Evolutionary conservation across 2,888 invertebrate species (phyloP), one percentile per base, ranked within the genome.

Genomic region (Eulithis prunata): DNA sequence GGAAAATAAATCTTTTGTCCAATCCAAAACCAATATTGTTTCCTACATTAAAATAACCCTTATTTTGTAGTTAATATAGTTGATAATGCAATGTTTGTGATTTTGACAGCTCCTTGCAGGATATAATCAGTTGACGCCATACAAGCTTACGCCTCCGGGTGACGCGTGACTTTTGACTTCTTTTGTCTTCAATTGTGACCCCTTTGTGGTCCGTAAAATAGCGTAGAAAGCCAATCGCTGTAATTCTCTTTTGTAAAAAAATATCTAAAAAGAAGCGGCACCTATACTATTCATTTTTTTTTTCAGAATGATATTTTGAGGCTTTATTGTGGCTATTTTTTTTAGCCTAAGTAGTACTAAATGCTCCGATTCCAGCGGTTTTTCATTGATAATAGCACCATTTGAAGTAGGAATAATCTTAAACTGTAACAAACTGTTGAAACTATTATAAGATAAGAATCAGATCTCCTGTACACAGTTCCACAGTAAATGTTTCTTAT

Each of bases 121-220:
- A 74, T 78, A 76, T 79, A 79, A 81, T 80, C 73, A 73, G 70
- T 67, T 71, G 71, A 75, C 70, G 75, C 76, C 72, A 66, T 69
- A 70, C 75, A 72, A 72, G 77, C 72, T 73, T 43, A 58, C 74
- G 87, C 88, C 88, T 81, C 75, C 78, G 84, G 87, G 85, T 85
- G 83, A 84, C 82, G 82, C 78, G 82, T 81, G 83, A 84, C 79
- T 86, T 84, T 83, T 85, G 84, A 85, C 80, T 84, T 81, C 85
- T 87, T 88, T 88, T 88, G 86, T 87, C 78, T 81, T 78, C 63
- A 21, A 21, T 21, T 21, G 21, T 21, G 21, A 2, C 70, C n/a
- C n/a, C n/a, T n/a, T 64, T 71, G 66, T 72, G 74, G 74, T 62
- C 59, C 65, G 71, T 71, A 71, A 71, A 66, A 57, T 69, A 67